A percentile compares a stretch with the other conserved stretches of the same genome.
phyloP scores from a whole-genome alignment of 2,113 vertebrate genomes.

The Eublepharis macularius region DNA sequence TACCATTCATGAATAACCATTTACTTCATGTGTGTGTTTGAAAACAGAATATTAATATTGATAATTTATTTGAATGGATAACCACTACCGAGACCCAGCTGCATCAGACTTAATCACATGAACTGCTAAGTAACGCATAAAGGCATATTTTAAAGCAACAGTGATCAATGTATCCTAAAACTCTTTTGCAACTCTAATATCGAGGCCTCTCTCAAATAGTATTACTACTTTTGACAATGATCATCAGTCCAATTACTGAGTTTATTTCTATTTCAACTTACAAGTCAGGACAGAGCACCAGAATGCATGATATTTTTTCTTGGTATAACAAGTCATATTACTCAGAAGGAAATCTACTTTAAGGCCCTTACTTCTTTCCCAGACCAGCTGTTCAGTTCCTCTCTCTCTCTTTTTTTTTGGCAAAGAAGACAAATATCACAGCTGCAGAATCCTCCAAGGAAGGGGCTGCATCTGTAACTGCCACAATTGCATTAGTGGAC shows the following conservation, averaged over 20 bases:
- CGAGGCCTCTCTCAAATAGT: constrained; percentile 17
- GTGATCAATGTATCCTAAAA: constrained; percentile 24
- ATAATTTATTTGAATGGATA: neutral
- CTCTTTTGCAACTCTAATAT: constrained; percentile 22
- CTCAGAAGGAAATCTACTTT: constrained; percentile 3
- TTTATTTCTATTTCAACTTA: constrained; percentile 13
- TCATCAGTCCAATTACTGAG: constrained; percentile 34
- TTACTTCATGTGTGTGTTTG: no score
- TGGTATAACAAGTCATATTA: constrained; percentile 27
- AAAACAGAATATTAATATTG: neutral
- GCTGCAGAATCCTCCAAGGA: neutral
- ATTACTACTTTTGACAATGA: constrained; percentile 18
- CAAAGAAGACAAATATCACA: constrained; percentile 1
- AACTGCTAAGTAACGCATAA: neutral
- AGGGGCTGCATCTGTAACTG: neutral
- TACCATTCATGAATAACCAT: neutral
- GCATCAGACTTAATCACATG: constrained; percentile 5
- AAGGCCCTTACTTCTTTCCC: neutral
- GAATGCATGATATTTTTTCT: constrained; percentile 36
- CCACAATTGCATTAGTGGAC: constrained; percentile 1
- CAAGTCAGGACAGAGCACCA: constrained; percentile 39
- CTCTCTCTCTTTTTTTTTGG: constrained; percentile 35
- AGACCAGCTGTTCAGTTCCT: constrained; percentile 25
- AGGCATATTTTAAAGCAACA: constrained; percentile 22
- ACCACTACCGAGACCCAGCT: neutral